These are phyloP conservation scores for Tamias sibiricus DNA, from an alignment of 2,113 vertebrate species.

Conservation along the genomic window DNA sequence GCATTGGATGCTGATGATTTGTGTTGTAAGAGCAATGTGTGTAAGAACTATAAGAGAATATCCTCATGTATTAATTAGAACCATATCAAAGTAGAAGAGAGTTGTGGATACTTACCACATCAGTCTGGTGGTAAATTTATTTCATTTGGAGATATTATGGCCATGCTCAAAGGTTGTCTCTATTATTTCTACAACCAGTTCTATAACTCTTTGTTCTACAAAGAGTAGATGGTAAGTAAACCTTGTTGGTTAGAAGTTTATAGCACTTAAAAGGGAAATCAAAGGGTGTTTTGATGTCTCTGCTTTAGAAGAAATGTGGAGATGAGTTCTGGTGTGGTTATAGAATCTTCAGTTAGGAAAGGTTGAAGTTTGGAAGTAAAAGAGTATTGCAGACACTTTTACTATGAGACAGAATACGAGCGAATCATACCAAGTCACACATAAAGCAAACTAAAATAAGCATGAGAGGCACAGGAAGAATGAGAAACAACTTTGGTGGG, in stretches of 20 bases:
- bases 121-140: background rate
- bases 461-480: background rate
- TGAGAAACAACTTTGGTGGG: background rate
- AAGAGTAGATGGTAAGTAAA: slow-evolving; percentile 7
- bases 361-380: background rate
- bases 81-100: background rate
- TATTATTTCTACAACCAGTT: slow-evolving; percentile 17
- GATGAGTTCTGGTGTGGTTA: background rate
- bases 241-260: background rate
- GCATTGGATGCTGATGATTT: background rate
- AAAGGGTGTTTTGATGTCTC: background rate
- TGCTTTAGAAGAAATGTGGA: background rate
- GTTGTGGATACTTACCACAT: background rate
- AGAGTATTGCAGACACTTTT: background rate
- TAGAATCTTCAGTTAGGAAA: background rate
- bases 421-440: too few species aligned
- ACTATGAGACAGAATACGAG: background rate
- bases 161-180: background rate
- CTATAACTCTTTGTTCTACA: background rate
- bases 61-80: background rate
- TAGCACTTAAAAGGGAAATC: background rate
- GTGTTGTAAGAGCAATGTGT: background rate
- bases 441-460: background rate
- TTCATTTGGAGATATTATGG: background rate
- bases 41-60: background rate